A percentile compares a stretch with the other conserved stretches of the same genome.
phyloP scores from a whole-genome alignment of 2,797 vertebrate genomes.

The Sebastes itinus region DNA sequence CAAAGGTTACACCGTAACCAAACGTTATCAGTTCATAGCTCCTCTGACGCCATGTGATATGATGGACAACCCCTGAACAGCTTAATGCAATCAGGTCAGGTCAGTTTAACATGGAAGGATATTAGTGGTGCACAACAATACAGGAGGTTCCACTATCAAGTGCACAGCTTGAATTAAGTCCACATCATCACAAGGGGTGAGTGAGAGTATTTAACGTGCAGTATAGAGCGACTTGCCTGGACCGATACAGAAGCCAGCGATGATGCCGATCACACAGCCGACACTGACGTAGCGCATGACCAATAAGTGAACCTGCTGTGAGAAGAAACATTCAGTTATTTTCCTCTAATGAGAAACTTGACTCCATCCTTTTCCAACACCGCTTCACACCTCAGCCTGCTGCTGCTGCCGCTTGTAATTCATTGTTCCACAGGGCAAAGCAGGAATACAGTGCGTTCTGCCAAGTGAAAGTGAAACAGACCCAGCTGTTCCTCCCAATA shows the following conservation, averaged over 20 bases:
- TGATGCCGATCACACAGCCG: constrained; percentile 89
- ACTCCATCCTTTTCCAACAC: background rate
- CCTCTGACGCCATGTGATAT: background rate
- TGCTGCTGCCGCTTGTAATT: background rate
- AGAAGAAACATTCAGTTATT: constrained; percentile 2
- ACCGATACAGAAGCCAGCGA: constrained; percentile 92
- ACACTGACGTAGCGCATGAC: constrained; percentile 89
- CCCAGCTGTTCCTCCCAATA: background rate
- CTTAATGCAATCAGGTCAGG: background rate
- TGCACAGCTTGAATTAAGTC: background rate
- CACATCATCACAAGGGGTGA: background rate
- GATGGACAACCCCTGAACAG: background rate
- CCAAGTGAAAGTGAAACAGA: background rate
- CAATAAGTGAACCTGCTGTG: constrained; percentile 73
- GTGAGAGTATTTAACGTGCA: background rate
- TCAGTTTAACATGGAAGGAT: background rate
- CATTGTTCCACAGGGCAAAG: background rate
- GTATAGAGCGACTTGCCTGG: constrained; percentile 80
- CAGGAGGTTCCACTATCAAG: background rate
- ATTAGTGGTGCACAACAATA: background rate
- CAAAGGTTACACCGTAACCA: too few species aligned
- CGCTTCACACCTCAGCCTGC: background rate
- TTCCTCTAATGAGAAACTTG: background rate
- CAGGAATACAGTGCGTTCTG: background rate
- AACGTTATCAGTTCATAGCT: background rate